A percentile compares a stretch with the other conserved stretches of the same genome.
Evolutionary conservation across 2,888 invertebrate genomes (phyloP).

Genomic region (Drosophila algonquin): DNA sequence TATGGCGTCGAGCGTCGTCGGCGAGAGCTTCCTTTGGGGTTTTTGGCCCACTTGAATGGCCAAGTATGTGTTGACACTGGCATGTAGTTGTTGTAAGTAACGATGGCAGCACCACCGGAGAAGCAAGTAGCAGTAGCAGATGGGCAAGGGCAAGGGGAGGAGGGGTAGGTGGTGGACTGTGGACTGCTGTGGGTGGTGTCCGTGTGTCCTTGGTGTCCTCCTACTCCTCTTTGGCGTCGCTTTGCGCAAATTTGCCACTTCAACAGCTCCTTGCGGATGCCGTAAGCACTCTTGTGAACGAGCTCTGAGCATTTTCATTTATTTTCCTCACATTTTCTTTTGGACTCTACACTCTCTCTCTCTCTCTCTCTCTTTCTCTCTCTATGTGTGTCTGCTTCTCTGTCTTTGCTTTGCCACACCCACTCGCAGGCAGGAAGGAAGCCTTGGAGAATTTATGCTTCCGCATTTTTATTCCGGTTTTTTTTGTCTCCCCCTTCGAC

Average conservation of each 20-base stretch:
- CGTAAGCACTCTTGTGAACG: constrained; percentile 83
- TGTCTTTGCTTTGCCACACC: constrained; percentile 48
- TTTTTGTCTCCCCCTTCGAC: constrained; percentile 24
- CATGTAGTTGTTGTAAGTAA: constrained; percentile 83
- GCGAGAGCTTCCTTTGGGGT: constrained; percentile 44
- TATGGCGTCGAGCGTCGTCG: constrained; percentile 76
- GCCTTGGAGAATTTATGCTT: constrained; percentile 67
- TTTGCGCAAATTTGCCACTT: constrained; percentile 84
- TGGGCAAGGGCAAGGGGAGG: neutral
- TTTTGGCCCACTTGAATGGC: constrained; percentile 71
- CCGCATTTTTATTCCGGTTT: constrained; percentile 51
- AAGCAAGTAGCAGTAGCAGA: constrained; percentile 17
- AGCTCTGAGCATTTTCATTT: constrained; percentile 84
- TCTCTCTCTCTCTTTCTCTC: constrained; percentile 3
- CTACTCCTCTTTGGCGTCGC: too few relatives aligned
- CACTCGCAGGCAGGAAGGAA: constrained; percentile 34
- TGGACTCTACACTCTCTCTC: constrained; percentile 1
- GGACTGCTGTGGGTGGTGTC: constrained; percentile 44
- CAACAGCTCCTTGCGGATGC: constrained; percentile 83
- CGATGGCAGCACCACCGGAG: constrained; percentile 69
- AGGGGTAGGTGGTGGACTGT: neutral
- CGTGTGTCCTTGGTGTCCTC: constrained; percentile 62
- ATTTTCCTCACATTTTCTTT: constrained; percentile 78
- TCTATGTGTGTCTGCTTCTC: constrained; percentile 7
- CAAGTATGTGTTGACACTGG: constrained; percentile 84